These are phyloP conservation scores for Cephus sareptanus DNA, from an alignment of 2,888 invertebrate genomes.

Conservation along the genomic window DNA sequence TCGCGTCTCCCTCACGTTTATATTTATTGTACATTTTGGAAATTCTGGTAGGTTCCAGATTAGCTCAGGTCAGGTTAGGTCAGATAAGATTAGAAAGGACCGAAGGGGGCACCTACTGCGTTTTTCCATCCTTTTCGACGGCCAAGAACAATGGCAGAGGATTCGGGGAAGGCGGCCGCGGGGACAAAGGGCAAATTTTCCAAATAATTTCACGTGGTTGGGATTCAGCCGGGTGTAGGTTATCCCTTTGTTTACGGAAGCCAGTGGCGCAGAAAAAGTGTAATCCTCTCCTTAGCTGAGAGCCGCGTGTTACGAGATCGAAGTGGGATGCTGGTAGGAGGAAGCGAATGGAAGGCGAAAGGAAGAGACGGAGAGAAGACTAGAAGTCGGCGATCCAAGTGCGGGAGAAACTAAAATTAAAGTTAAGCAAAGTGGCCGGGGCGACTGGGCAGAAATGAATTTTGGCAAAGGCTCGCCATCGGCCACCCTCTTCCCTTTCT, in stretches of 20 bases:
- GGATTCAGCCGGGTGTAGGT: constrained; percentile 3
- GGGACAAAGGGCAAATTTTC: constrained; percentile 48
- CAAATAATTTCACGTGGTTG: constrained; percentile 54
- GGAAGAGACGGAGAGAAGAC: constrained; percentile 12
- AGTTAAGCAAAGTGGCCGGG: constrained; percentile 19
- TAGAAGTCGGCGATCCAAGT: neutral
- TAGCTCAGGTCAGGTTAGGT: neutral
- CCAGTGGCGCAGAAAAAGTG: constrained; percentile 41
- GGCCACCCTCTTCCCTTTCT: constrained; percentile 28
- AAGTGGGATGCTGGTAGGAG: neutral
- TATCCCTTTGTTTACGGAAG: constrained; percentile 45
- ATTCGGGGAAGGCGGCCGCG: constrained; percentile 9
- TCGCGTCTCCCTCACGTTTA: no score
- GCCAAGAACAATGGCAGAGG: constrained; percentile 41
- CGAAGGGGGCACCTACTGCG: neutral
- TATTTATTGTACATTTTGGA: neutral
- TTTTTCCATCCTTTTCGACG: neutral
- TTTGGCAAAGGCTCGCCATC: constrained; percentile 16
- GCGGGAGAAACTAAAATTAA: constrained; percentile 5
- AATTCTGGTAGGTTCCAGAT: neutral
- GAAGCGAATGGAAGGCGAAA: constrained; percentile 31
- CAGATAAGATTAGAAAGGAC: neutral
- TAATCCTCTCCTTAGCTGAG: constrained; percentile 22
- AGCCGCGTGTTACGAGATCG: neutral
- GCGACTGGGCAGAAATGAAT: constrained; percentile 15